These are phyloP conservation scores for Cydia splendana DNA, from an alignment of 1,140 invertebrate species.

Conservation along the genomic window DNA sequence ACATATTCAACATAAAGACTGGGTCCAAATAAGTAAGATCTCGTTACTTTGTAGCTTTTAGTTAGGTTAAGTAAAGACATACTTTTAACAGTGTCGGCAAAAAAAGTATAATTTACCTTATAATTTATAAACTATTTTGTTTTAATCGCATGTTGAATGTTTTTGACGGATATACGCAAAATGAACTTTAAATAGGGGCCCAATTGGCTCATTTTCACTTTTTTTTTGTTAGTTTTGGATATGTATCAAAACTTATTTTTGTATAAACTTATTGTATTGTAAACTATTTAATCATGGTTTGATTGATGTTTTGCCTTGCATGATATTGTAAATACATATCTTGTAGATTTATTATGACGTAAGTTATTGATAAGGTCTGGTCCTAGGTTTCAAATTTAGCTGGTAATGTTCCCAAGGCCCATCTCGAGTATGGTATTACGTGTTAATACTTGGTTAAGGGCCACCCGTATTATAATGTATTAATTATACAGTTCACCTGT, in stretches of 20 bases:
- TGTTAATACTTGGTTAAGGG: neutral
- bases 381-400: neutral
- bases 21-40: constrained; percentile 48
- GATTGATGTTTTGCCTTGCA: neutral
- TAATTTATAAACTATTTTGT: neutral
- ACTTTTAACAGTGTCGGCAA: neutral
- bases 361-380: neutral
- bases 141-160: no score
- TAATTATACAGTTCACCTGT: no score
- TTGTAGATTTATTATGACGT: neutral
- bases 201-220: no score
- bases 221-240: no score
- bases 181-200: no score
- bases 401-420: no score
- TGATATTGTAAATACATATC: constrained; percentile 4
- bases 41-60: constrained; percentile 33
- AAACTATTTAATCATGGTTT: no score
- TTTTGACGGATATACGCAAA: no score
- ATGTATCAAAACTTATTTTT: no score
- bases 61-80: neutral
- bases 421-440: neutral
- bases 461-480: no score
- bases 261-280: no score
- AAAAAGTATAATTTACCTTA: no score
- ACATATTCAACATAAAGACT: constrained; percentile 32